phyloP scores from a whole-genome alignment of 2,888 invertebrate genomes.

The Drosophila yooni region DNA sequence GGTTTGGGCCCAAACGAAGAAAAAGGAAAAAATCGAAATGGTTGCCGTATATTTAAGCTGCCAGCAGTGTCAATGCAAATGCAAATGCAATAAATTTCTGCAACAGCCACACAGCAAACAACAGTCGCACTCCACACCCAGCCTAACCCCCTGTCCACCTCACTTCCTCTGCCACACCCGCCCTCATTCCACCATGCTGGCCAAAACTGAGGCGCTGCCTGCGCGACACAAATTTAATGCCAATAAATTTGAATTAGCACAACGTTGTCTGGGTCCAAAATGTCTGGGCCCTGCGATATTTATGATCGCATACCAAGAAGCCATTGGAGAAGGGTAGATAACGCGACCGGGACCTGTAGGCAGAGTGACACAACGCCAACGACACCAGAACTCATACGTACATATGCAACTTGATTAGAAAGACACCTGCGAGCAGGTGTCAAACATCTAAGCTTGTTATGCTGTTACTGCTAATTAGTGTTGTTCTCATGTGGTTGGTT shows the following conservation, averaged over 20 bases:
- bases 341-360: constrained; percentile 3
- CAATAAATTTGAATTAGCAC: constrained; percentile 79
- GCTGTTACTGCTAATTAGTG: constrained; percentile 50
- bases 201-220: constrained; percentile 41
- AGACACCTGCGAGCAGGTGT: constrained; percentile 43
- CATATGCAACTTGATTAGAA: constrained; percentile 28
- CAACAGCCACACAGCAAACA: constrained; percentile 41
- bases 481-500: constrained; percentile 33
- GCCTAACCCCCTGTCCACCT: background rate
- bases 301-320: constrained; percentile 62
- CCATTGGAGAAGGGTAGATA: background rate
- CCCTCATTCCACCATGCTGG: background rate
- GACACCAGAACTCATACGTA: constrained; percentile 1
- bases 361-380: constrained; percentile 7
- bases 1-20: background rate
- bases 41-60: constrained; percentile 65
- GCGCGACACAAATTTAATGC: constrained; percentile 71
- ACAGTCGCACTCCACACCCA: constrained; percentile 17
- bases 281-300: constrained; percentile 69
- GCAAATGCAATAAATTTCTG: constrained; percentile 69
- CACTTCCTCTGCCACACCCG: background rate
- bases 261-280: constrained; percentile 52
- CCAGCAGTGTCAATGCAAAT: constrained; percentile 69
- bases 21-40: constrained; percentile 27
- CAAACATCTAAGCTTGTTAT: constrained; percentile 47